Conservation (phyloP, 2,113 vertebrate genomes). For the Phainopepla nitens region DNA sequence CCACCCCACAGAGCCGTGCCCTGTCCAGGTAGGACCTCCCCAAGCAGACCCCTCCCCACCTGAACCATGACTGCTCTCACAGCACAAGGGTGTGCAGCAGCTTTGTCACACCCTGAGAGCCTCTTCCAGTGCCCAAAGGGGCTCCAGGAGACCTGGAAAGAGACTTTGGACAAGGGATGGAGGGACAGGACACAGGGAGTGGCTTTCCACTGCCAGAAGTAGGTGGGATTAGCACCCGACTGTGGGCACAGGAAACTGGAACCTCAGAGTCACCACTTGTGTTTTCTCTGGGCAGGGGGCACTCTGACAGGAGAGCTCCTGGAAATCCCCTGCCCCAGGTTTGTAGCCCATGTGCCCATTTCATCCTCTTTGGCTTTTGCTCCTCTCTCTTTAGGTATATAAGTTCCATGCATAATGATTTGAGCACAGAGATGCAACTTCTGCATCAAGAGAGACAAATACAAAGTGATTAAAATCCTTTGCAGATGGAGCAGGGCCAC, state of each 20-base stretch:
- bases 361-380: not conserved
- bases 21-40: accelerated
- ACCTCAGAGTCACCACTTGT: accelerated
- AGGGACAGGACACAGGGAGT: not conserved
- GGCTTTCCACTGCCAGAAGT: not conserved
- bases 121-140: not conserved
- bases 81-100: not conserved
- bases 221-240: accelerated
- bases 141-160: not conserved
- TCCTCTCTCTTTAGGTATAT: not conserved
- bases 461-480: not conserved
- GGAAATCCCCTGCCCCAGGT: not conserved
- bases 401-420: not conserved
- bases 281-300: not conserved
- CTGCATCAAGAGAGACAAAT: not conserved
- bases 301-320: not conserved
- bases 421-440: not conserved
- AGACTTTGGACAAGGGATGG: not conserved
- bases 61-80: accelerated
- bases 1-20: accelerated
- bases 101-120: not conserved
- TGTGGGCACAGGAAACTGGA: not conserved
- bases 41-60: not conserved
- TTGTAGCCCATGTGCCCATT: accelerated
- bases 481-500: not conserved